A percentile compares a stretch with the other conserved stretches of the same genome.
Evolutionary conservation across 2,888 invertebrate species (phyloP).

Genomic region (Caenorhabditis parvicauda): DNA sequence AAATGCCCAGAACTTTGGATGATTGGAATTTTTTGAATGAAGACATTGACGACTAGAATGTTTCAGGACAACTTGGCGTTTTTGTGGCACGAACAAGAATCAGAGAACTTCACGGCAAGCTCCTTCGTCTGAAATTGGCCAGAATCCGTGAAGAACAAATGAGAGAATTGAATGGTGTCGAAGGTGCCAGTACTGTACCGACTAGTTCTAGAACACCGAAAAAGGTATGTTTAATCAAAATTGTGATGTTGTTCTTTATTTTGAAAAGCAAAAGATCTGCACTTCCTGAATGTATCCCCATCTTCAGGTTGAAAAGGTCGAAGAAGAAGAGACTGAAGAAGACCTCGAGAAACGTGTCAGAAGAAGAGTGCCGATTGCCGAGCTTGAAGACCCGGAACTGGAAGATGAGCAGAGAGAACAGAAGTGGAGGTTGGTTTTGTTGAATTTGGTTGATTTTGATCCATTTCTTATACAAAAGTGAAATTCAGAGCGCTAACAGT

Average conservation of each 20-base stretch:
- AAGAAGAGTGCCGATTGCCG: conserved; percentile 36
- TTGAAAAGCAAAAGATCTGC: conserved; percentile 3
- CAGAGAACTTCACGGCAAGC: conserved; percentile 86
- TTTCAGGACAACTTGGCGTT: conserved; percentile 64
- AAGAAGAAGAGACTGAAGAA: conserved; percentile 18
- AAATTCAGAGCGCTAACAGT: conserved; percentile 32
- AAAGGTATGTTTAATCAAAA: too few relatives aligned
- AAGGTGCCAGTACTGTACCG: not conserved
- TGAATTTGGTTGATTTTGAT: conserved; percentile 1
- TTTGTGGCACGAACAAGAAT: conserved; percentile 73
- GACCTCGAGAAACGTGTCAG: conserved; percentile 23
- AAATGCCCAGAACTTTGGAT: too few relatives aligned
- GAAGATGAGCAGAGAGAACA: conserved; percentile 60
- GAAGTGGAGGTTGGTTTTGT: conserved; percentile 38
- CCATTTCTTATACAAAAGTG: not conserved
- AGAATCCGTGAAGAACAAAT: conserved; percentile 77
- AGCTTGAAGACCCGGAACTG: conserved; percentile 41
- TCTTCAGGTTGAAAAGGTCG: conserved; percentile 11
- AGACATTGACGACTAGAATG: conserved; percentile 72
- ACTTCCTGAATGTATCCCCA: not conserved
- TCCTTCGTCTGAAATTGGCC: conserved; percentile 81
- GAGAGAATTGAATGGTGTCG: conserved; percentile 15
- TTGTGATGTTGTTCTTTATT: too few relatives aligned
- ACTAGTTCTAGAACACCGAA: too few relatives aligned
- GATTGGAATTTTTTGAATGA: too few relatives aligned